phyloP scores from a whole-genome alignment of 2,113 vertebrate genomes.

The Amphiprion percula region DNA sequence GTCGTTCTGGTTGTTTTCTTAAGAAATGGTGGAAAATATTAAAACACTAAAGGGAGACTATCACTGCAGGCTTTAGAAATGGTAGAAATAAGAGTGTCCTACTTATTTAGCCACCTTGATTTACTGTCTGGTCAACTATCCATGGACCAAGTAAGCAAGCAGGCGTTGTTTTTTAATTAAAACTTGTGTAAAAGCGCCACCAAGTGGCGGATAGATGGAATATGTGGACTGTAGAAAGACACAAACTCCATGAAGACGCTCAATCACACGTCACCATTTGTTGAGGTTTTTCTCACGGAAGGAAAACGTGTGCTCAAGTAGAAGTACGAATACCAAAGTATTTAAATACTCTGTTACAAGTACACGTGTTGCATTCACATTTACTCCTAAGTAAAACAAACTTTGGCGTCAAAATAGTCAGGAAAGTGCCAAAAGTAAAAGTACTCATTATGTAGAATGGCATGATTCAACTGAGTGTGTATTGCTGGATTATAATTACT shows the following conservation, averaged over 20 bases:
- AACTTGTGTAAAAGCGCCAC: constrained; percentile 41
- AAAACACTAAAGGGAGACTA: not conserved
- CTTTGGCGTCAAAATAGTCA: too few species aligned
- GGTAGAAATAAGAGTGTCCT: constrained; percentile 25
- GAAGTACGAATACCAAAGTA: too few species aligned
- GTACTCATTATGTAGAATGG: too few species aligned
- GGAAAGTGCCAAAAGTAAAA: too few species aligned
- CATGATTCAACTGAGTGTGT: too few species aligned
- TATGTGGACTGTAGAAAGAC: not conserved
- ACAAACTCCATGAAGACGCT: not conserved
- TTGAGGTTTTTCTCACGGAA: too few species aligned
- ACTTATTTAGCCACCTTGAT: constrained; percentile 43
- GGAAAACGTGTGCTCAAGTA: too few species aligned
- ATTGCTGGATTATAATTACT: too few species aligned
- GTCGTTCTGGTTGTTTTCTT: not conserved
- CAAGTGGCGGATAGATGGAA: not conserved
- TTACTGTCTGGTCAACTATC: constrained; percentile 52
- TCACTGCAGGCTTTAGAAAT: not conserved
- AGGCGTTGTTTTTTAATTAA: constrained; percentile 17
- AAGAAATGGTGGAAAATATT: not conserved
- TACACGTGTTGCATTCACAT: too few species aligned
- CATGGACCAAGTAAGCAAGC: not conserved
- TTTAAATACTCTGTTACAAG: too few species aligned
- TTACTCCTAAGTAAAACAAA: too few species aligned
- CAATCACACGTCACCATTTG: not conserved